Percentiles rank a stretch among this genome's conserved stretches.
Conservation (phyloP, 2,113 vertebrate species). For the Crotalus horridus region DNA sequence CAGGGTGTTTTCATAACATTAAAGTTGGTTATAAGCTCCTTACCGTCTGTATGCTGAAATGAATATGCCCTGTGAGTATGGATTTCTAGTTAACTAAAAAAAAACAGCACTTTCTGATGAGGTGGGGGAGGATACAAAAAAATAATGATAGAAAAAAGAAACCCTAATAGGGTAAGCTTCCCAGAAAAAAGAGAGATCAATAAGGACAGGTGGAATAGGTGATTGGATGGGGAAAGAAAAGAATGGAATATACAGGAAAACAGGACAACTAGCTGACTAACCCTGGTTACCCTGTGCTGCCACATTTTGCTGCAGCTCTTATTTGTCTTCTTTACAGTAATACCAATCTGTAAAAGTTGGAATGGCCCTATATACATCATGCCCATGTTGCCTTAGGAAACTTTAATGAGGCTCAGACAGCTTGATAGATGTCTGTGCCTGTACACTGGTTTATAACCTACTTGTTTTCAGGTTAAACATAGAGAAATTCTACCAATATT, state of each 20-base stretch:
- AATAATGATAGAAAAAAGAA: background rate
- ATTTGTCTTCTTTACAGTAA: background rate
- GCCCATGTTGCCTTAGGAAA: background rate
- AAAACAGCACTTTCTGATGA: background rate
- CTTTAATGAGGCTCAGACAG: background rate
- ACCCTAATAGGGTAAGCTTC: no score
- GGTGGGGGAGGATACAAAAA: background rate
- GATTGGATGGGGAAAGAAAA: background rate
- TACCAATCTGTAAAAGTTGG: background rate
- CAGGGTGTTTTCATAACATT: background rate
- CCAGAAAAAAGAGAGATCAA: background rate
- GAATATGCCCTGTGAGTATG: no score
- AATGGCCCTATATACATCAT: background rate
- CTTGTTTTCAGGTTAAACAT: background rate
- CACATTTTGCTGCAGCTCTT: background rate
- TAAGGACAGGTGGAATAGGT: background rate
- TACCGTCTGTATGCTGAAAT: background rate
- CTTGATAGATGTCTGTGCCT: background rate
- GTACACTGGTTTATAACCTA: background rate
- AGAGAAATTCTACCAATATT: background rate
- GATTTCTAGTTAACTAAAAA: background rate
- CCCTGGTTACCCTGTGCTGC: background rate
- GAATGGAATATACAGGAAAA: background rate
- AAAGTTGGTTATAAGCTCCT: background rate
- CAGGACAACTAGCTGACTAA: background rate